Evolutionary conservation across 1,140 invertebrate genomes (phyloP).

Genomic region (Diploscapter pachys): DNA sequence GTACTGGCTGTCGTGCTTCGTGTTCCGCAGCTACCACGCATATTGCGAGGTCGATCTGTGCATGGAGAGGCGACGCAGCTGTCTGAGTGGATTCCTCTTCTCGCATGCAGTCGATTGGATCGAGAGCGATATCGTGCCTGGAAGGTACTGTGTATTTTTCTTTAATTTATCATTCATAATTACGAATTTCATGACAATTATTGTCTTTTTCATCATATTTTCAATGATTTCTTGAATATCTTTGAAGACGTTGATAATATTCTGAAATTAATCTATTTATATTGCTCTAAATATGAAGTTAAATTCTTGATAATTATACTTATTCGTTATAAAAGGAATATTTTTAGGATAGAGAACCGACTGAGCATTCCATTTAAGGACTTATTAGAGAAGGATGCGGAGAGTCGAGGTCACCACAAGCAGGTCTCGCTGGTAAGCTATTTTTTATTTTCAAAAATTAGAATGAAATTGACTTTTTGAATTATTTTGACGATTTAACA

Average conservation of each 20-base stretch:
- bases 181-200: slow-evolving; percentile 9
- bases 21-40: slow-evolving; percentile 53
- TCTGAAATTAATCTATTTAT: slow-evolving; percentile 4
- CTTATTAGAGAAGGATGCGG: neutral
- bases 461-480: too few relatives aligned
- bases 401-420: slow-evolving; percentile 25
- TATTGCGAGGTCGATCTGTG: slow-evolving; percentile 53
- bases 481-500: too few relatives aligned
- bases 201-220: neutral
- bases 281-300: neutral
- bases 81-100: slow-evolving; percentile 39
- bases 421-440: slow-evolving; percentile 31
- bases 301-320: neutral
- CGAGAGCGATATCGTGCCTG: slow-evolving; percentile 52
- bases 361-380: slow-evolving; percentile 8
- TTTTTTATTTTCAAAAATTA: neutral
- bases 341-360: slow-evolving; percentile 23
- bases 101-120: slow-evolving; percentile 48
- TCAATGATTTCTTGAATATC: neutral
- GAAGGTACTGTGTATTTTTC: slow-evolving; percentile 33
- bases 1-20: slow-evolving; percentile 43
- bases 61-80: slow-evolving; percentile 45
- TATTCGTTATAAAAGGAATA: neutral
- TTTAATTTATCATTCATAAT: slow-evolving; percentile 23
- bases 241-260: neutral